Conservation (phyloP, 2,113 vertebrate genomes). For the Paedocypris sp. region DNA sequence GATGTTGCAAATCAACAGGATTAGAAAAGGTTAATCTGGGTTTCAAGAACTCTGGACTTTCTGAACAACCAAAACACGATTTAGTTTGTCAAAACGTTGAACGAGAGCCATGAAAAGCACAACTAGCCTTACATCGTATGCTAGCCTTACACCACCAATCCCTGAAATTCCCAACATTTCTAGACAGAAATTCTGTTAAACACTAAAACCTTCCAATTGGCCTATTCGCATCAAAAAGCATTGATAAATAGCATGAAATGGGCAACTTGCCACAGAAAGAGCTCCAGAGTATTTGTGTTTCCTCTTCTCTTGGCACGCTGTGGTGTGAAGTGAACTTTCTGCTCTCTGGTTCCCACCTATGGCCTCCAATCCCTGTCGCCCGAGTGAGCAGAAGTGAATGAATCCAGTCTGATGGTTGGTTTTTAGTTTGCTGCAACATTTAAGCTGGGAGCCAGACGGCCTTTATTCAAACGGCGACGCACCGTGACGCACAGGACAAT, state of each 20-base stretch:
- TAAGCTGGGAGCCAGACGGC: slow-evolving; percentile 78
- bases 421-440: slow-evolving; percentile 78
- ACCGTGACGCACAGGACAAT: slow-evolving; percentile 65
- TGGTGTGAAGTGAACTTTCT: slow-evolving; percentile 64
- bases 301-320: slow-evolving; percentile 59
- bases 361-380: slow-evolving; percentile 66
- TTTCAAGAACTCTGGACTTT: too few relatives aligned
- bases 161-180: neutral
- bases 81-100: too few relatives aligned
- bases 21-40: too few relatives aligned
- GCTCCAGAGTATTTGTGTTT: slow-evolving; percentile 55
- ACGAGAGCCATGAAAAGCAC: too few relatives aligned
- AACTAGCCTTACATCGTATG: neutral
- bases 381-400: slow-evolving; percentile 78
- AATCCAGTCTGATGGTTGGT: slow-evolving; percentile 73
- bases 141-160: too few relatives aligned
- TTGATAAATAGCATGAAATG: slow-evolving; percentile 44
- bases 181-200: too few relatives aligned
- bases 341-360: slow-evolving; percentile 67
- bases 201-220: too few relatives aligned
- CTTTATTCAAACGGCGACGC: slow-evolving; percentile 71
- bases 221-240: neutral
- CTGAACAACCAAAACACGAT: too few relatives aligned
- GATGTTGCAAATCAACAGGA: too few relatives aligned
- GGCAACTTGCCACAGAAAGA: slow-evolving; percentile 68